A percentile compares a stretch with the other conserved stretches of the same genome.
phyloP scores from a whole-genome alignment of 2,113 vertebrate species.

The Vicugna pacos region DNA sequence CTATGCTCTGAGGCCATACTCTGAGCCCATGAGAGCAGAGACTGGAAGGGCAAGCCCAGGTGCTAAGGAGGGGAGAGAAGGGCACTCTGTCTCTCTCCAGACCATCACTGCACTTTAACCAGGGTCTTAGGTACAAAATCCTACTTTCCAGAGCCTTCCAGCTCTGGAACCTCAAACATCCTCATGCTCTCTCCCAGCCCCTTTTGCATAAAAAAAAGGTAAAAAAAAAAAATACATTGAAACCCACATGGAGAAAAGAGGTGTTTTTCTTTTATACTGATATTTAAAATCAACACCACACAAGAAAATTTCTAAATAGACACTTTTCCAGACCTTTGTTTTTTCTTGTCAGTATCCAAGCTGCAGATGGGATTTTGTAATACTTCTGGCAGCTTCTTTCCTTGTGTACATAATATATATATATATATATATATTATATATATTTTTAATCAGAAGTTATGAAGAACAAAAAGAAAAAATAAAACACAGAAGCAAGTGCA shows the following conservation, averaged over 20 bases:
- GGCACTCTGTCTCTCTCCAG: slow-evolving; percentile 64
- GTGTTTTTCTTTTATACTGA: slow-evolving; percentile 80
- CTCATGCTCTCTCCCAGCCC: slow-evolving; percentile 75
- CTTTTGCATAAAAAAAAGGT: slow-evolving; percentile 73
- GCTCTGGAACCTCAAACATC: slow-evolving; percentile 76
- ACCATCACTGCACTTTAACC: slow-evolving; percentile 84
- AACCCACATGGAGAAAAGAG: slow-evolving; percentile 81
- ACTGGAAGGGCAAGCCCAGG: slow-evolving; percentile 79
- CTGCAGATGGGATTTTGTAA: slow-evolving; percentile 85
- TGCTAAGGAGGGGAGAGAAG: slow-evolving; percentile 77
- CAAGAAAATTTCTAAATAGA: slow-evolving; percentile 76
- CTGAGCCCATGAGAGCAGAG: slow-evolving; percentile 77
- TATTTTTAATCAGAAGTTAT: slow-evolving; percentile 87
- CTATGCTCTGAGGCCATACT: slow-evolving; percentile 69
- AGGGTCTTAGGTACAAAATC: slow-evolving; percentile 83
- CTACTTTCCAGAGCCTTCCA: slow-evolving; percentile 73
- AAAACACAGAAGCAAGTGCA: slow-evolving; percentile 86
- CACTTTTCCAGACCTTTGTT: slow-evolving; percentile 80
- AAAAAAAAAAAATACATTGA: slow-evolving; percentile 54
- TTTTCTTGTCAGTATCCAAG: slow-evolving; percentile 74
- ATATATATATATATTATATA: slow-evolving; percentile 67
- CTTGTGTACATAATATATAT: slow-evolving; percentile 86
- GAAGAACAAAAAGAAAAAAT: slow-evolving; percentile 84
- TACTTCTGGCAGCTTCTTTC: slow-evolving; percentile 85
- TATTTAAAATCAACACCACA: slow-evolving; percentile 70